Evolutionary conservation across 2,113 vertebrate genomes (phyloP).

Genomic region (Lipophrys pholis): DNA sequence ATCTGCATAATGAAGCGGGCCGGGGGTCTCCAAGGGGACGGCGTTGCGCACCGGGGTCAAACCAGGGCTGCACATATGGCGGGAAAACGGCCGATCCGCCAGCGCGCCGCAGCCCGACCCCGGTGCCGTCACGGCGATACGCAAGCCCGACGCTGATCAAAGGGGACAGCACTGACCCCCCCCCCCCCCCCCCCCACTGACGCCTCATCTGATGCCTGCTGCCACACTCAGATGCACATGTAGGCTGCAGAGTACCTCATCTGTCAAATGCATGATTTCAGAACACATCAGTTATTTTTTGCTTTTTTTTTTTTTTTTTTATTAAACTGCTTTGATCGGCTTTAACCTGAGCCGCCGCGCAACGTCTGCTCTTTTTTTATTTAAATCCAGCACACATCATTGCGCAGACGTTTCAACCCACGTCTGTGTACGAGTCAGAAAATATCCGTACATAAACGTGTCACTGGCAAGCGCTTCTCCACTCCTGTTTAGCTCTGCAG

Average conservation of each 20-base stretch:
- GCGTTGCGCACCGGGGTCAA: slow-evolving; percentile 73
- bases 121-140: slow-evolving; percentile 53
- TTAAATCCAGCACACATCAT: slow-evolving; percentile 12
- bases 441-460: slow-evolving; percentile 2
- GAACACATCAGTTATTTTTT: slow-evolving; percentile 44
- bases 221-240: slow-evolving; percentile 62
- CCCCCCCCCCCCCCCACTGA: slow-evolving; percentile 2
- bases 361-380: not conserved
- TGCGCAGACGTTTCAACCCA: slow-evolving; percentile 14
- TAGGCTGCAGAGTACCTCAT: slow-evolving; percentile 67
- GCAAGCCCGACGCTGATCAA: slow-evolving; percentile 70
- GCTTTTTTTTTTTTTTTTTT: slow-evolving; percentile 33
- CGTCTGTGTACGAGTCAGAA: slow-evolving; percentile 40
- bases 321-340: slow-evolving; percentile 59
- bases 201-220: slow-evolving; percentile 59
- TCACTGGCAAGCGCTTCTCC: slow-evolving; percentile 23
- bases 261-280: slow-evolving; percentile 60
- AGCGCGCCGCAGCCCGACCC: slow-evolving; percentile 68
- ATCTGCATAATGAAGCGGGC: slow-evolving; percentile 78
- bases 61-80: slow-evolving; percentile 74
- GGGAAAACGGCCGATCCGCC: slow-evolving; percentile 52
- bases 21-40: slow-evolving; percentile 74
- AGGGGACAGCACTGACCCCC: slow-evolving; percentile 49
- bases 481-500: slow-evolving; percentile 23
- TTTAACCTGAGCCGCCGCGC: not conserved